phyloP scores from a whole-genome alignment of 2,888 invertebrate genomes.

The Magallana nippona region DNA sequence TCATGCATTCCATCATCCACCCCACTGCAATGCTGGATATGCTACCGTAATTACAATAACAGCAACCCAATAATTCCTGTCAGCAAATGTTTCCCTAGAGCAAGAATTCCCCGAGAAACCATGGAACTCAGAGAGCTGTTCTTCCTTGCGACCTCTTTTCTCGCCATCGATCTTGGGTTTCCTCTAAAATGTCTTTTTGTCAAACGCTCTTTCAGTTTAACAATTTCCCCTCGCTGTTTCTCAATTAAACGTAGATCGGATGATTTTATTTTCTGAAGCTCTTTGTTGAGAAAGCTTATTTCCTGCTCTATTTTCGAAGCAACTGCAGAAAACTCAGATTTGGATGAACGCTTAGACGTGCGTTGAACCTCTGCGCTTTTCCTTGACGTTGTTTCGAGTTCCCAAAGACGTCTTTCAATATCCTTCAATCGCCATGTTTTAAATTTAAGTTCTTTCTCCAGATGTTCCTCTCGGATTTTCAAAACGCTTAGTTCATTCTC shows the following conservation, averaged over 20 bases:
- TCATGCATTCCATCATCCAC: too few species aligned
- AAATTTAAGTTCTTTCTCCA: not conserved
- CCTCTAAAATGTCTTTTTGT: not conserved
- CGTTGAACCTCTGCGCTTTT: not conserved
- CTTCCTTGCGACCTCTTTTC: slow-evolving; percentile 11
- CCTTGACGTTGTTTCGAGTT: not conserved
- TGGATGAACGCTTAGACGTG: not conserved
- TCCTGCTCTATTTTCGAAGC: not conserved
- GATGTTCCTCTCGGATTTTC: slow-evolving; percentile 1
- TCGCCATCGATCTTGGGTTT: slow-evolving; percentile 16
- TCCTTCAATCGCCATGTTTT: slow-evolving; percentile 5
- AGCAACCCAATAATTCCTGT: not conserved
- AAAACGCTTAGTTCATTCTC: not conserved
- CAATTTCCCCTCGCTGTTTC: not conserved
- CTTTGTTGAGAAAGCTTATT: too few species aligned
- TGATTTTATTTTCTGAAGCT: too few species aligned
- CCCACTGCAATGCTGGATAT: too few species aligned
- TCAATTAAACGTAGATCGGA: not conserved
- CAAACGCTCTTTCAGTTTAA: not conserved
- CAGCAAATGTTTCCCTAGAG: slow-evolving; percentile 30
- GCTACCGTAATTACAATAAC: not conserved
- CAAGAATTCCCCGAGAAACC: not conserved
- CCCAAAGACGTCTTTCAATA: not conserved
- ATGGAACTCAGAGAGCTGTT: not conserved
- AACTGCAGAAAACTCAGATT: not conserved